Evolutionary conservation across 2,797 vertebrate species (phyloP).

Genomic region (Chanos chanos): DNA sequence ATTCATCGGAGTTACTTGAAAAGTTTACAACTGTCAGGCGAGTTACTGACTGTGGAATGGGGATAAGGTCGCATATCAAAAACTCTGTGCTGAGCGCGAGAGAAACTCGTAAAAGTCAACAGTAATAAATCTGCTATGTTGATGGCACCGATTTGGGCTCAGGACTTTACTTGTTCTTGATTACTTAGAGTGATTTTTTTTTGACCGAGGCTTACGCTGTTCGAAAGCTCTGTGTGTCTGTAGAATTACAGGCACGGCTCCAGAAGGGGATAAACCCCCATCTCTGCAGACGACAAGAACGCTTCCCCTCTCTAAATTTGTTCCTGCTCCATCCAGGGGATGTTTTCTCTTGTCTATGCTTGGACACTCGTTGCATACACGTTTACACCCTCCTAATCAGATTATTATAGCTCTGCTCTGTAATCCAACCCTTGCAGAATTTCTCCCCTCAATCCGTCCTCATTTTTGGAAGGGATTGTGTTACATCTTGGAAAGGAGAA

Average conservation of each 20-base stretch:
- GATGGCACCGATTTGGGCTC: background rate
- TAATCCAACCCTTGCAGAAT: conserved; percentile 45
- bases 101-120: no score
- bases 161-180: background rate
- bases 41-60: no score
- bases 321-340: conserved; percentile 9
- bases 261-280: conserved; percentile 31
- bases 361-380: conserved; percentile 26
- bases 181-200: conserved; percentile 4
- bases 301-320: conserved; percentile 30
- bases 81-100: no score
- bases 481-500: conserved; percentile 19
- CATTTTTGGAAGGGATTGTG: conserved; percentile 16
- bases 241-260: conserved; percentile 29
- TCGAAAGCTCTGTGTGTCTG: conserved; percentile 11
- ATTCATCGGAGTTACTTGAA: no score
- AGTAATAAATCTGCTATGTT: background rate
- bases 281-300: conserved; percentile 28
- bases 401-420: conserved; percentile 43
- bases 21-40: no score
- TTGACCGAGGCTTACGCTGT: background rate
- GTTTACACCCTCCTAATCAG: conserved; percentile 41
- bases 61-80: no score
- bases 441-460: conserved; percentile 28
- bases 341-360: conserved; percentile 26